Conservation (phyloP, 2,888 invertebrate species). For the Hesperia comma region DNA sequence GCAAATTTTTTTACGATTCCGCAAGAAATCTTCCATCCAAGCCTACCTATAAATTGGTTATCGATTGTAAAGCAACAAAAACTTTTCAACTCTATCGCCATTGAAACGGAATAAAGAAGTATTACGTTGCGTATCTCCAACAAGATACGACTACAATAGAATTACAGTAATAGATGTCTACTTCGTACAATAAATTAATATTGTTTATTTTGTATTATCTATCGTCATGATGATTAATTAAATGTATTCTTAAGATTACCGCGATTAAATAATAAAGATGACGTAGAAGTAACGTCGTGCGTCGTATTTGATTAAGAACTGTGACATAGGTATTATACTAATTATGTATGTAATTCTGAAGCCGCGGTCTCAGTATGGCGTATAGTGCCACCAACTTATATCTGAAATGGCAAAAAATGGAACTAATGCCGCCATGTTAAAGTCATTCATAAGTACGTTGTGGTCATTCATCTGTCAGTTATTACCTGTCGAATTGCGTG, state of each 20-base stretch:
- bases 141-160: slow-evolving; percentile 7
- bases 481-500: too few species aligned
- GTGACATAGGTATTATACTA: neutral
- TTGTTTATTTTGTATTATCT: neutral
- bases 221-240: neutral
- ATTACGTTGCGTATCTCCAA: slow-evolving; percentile 10
- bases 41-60: slow-evolving; percentile 7
- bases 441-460: too few species aligned
- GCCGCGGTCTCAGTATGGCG: too few species aligned
- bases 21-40: neutral
- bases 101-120: slow-evolving; percentile 27
- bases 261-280: slow-evolving; percentile 5
- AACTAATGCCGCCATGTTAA: too few species aligned
- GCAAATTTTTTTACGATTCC: slow-evolving; percentile 20
- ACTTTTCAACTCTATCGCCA: slow-evolving; percentile 19
- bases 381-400: too few species aligned
- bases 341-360: too few species aligned
- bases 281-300: neutral
- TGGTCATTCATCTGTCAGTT: too few species aligned
- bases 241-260: slow-evolving; percentile 5
- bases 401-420: too few species aligned
- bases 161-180: slow-evolving; percentile 1
- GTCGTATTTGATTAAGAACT: neutral
- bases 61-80: slow-evolving; percentile 21
- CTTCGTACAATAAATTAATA: neutral